Conservation (phyloP, 2,113 vertebrate species). For the Platichthys flesus region DNA sequence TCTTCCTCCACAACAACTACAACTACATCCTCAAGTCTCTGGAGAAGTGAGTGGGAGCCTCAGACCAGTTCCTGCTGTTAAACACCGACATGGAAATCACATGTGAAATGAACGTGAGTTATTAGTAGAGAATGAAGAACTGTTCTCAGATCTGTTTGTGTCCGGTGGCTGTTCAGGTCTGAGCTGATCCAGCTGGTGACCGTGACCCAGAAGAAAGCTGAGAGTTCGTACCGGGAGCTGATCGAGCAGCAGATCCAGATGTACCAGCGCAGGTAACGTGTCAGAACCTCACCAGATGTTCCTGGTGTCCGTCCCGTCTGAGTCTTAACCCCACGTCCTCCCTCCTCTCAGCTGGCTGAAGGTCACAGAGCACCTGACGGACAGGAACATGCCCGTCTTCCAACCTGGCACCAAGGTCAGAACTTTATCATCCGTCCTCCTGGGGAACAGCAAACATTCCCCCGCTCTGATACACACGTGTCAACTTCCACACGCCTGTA, state of each 20-base stretch:
- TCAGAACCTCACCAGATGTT: neutral
- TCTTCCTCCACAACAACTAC: constrained; percentile 99
- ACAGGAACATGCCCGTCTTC: constrained; percentile 89
- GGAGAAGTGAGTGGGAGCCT: constrained; percentile 87
- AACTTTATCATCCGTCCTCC: neutral
- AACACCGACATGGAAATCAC: too few species aligned
- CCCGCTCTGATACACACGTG: neutral
- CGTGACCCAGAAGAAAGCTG: constrained; percentile 92
- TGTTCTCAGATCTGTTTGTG: neutral
- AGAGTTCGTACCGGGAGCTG: constrained; percentile 90
- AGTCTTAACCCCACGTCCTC: neutral
- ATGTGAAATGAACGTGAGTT: too few species aligned
- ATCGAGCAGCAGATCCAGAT: constrained; percentile 94
- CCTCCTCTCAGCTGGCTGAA: constrained; percentile 87
- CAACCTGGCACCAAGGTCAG: constrained; percentile 93
- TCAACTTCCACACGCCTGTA: constrained; percentile 6
- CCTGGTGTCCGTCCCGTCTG: rapidly evolving
- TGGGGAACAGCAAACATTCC: neutral
- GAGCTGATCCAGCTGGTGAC: constrained; percentile 97
- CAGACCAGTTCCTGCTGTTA: too few species aligned
- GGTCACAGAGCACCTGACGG: constrained; percentile 89
- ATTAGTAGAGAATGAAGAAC: too few species aligned
- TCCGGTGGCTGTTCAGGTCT: constrained; percentile 80
- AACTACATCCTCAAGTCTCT: constrained; percentile 99
- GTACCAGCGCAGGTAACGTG: constrained; percentile 91